These are phyloP conservation scores for Machimus rusticus DNA, from an alignment of 2,888 invertebrate genomes.

Conservation along the genomic window DNA sequence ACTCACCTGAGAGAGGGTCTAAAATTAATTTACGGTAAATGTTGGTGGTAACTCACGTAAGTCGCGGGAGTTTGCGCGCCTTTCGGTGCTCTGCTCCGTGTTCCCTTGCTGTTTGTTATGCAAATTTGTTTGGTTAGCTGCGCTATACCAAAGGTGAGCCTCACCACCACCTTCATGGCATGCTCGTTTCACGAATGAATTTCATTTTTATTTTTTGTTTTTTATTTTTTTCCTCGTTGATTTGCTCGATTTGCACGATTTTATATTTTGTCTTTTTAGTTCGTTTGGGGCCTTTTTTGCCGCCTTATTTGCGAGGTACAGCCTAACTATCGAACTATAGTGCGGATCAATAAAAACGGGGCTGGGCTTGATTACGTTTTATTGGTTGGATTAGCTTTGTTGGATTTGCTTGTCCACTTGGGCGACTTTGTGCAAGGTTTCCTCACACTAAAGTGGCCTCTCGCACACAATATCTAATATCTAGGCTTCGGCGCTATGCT, in stretches of 20 bases:
- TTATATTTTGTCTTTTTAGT: not conserved
- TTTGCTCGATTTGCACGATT: not conserved
- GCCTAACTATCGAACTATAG: not conserved
- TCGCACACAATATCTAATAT: not conserved
- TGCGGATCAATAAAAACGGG: slow-evolving; percentile 13
- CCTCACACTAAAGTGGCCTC: not conserved
- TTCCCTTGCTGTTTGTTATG: slow-evolving; percentile 34
- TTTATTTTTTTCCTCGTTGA: not conserved
- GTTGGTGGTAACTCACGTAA: slow-evolving; percentile 34
- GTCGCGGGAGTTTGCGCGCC: not conserved
- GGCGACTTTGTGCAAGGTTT: not conserved
- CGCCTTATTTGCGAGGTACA: not conserved
- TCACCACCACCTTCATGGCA: slow-evolving; percentile 24
- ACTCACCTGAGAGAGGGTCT: not conserved
- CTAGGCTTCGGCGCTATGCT: not conserved
- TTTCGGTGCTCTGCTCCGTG: slow-evolving; percentile 11
- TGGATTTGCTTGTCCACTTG: not conserved
- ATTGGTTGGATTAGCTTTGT: slow-evolving; percentile 9
- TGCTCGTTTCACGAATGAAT: not conserved
- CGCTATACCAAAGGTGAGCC: slow-evolving; percentile 23
- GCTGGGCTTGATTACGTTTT: slow-evolving; percentile 31
- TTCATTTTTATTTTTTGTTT: not conserved
- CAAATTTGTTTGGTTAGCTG: slow-evolving; percentile 18
- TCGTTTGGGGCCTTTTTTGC: not conserved
- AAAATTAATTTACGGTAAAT: slow-evolving; percentile 39